These are phyloP conservation scores for Alviniconcha strummeri DNA, from an alignment of 2,888 invertebrate genomes.

Conservation along the genomic window DNA sequence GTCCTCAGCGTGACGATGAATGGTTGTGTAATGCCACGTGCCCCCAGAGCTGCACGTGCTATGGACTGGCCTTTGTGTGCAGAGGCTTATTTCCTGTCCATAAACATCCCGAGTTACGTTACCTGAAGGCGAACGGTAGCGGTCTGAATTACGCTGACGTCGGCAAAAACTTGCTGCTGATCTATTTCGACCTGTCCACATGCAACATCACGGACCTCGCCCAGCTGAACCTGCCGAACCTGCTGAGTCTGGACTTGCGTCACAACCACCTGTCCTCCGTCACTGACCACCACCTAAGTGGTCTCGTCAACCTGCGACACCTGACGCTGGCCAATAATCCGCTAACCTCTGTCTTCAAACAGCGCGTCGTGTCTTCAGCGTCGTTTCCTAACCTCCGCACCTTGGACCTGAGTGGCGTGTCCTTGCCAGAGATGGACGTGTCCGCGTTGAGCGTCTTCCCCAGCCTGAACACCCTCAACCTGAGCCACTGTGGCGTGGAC, in stretches of 20 bases:
- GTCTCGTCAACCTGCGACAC: neutral
- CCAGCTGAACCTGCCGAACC: neutral
- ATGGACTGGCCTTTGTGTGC: constrained; percentile 7
- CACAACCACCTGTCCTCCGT: neutral
- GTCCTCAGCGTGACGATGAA: constrained; percentile 16
- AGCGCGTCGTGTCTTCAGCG: neutral
- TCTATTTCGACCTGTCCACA: neutral
- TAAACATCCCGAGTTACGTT: neutral
- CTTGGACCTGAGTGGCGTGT: neutral
- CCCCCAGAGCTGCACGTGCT: constrained; percentile 4
- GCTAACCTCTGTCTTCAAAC: neutral
- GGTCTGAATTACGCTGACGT: neutral
- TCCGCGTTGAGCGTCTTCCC: neutral
- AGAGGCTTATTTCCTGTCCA: neutral
- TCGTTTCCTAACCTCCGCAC: neutral
- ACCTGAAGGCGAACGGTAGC: constrained; percentile 1
- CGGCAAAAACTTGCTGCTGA: neutral
- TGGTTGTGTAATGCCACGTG: neutral
- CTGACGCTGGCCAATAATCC: constrained; percentile 4
- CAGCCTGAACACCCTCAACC: neutral
- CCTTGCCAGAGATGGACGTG: neutral
- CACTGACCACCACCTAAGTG: neutral
- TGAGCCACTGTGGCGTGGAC: neutral
- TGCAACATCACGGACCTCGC: neutral
- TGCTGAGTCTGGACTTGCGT: constrained; percentile 8